Base-by-base conservation (phyloP, 1,140 invertebrate genomes). In the Aleiodes sp. region DNA sequence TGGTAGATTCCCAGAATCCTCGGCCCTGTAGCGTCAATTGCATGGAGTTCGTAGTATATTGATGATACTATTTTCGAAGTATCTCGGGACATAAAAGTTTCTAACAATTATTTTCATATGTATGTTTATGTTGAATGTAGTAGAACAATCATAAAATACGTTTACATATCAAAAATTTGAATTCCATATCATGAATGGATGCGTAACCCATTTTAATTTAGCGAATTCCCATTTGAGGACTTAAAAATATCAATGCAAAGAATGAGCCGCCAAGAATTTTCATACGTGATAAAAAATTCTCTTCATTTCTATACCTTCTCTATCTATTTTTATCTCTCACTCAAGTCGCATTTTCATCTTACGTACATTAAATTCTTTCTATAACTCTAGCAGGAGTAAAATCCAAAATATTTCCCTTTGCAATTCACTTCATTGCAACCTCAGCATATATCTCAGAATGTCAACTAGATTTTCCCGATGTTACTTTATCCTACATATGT, bases 361-460 rank as follows among this genome's bases (percentile, higher is more conserved):
- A 21, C 21, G 46, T 52, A 16, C 26, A 24, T 7, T 16, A 16
- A 52, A 24, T 52, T 21, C 31, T 35, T 8, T n/a, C 4, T 4
- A 46, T 1, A 52, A 21, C 19, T 6, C 46, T 6, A 4, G 60
- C 21, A 63, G 37, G 24, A 63, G 60, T 12, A 33, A 65, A 78
- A 77, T 78, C 74, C 70, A 73, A 73, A 78, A 75, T 77, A 78
- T 79, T 79, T 77, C 75, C 73, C 68, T 63, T 70, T 74, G 75
- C 75, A 77, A 76, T 79, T 77, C 74, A 75, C 31, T 46, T 10
- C 43, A n/a, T 31, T 2, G 46, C 46, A 52, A 52, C 46, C 46
- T 52, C 46, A 52, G 64, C 43, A 46, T 65, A 31, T 65, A 43
- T 65, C 19, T 31, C 28, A 29, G 33, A 52, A 65, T 28, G 64